Percentiles rank a stretch among this genome's conserved stretches.
These are phyloP conservation scores for Podarcis cretensis DNA, from an alignment of 2,113 vertebrate genomes.

Conservation along the genomic window DNA sequence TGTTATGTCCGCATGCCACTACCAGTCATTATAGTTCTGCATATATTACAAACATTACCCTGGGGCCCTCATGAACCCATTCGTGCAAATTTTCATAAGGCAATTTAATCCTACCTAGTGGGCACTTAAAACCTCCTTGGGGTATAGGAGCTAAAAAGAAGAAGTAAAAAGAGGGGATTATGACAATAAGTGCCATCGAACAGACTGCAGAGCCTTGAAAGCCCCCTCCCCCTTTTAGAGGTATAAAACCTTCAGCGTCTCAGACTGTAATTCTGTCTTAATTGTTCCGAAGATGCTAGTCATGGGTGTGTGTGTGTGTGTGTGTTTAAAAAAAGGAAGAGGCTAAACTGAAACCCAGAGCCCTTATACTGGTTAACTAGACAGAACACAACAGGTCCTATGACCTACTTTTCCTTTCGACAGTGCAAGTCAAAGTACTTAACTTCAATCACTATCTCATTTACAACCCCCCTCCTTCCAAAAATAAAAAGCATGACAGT, in stretches of 20 bases:
- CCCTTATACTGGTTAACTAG: conserved; percentile 79
- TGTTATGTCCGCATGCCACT: conserved; percentile 71
- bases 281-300: background rate
- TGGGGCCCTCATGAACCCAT: conserved; percentile 65
- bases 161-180: conserved; percentile 32
- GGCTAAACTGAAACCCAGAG: conserved; percentile 49
- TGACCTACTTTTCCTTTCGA: conserved; percentile 81
- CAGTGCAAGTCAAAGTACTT: conserved; percentile 82
- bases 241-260: conserved; percentile 45
- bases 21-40: conserved; percentile 66
- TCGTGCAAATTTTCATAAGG: conserved; percentile 73
- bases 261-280: conserved; percentile 23
- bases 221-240: conserved; percentile 27
- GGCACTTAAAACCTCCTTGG: conserved; percentile 72
- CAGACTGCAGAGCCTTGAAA: conserved; percentile 22
- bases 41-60: conserved; percentile 74
- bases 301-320: background rate
- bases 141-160: conserved; percentile 62
- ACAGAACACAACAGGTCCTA: conserved; percentile 77
- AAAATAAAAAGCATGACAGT: conserved; percentile 83
- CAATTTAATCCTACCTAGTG: conserved; percentile 78
- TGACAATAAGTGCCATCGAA: conserved; percentile 65
- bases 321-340: background rate
- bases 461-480: conserved; percentile 71
- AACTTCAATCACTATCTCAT: conserved; percentile 85